A percentile compares a stretch with the other conserved stretches of the same genome.
Conservation (phyloP, 2,113 vertebrate species). For the Sula dactylatra region DNA sequence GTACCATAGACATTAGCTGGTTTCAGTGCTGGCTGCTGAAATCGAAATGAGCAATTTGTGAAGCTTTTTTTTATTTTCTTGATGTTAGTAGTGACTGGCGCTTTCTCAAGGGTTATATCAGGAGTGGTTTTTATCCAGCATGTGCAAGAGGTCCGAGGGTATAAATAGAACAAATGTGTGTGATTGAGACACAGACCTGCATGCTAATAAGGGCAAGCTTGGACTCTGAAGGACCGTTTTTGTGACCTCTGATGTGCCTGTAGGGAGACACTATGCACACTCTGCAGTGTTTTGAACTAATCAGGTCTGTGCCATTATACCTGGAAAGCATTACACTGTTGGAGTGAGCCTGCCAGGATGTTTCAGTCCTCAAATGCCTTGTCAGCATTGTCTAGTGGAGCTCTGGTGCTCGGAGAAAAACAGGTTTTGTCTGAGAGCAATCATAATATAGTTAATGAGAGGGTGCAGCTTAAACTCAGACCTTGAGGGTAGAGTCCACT, state of each 20-base stretch:
- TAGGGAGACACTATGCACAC: background rate
- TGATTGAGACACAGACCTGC: background rate
- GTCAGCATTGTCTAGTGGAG: background rate
- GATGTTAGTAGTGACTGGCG: background rate
- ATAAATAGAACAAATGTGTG: background rate
- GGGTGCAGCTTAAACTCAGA: constrained; percentile 55
- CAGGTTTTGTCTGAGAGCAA: constrained; percentile 18
- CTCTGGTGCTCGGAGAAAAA: constrained; percentile 20
- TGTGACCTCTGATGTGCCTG: background rate
- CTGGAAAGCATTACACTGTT: background rate
- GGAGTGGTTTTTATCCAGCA: background rate
- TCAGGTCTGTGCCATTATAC: background rate
- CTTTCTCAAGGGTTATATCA: background rate
- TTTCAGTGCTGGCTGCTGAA: background rate
- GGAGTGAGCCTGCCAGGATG: background rate
- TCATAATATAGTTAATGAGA: constrained; percentile 18
- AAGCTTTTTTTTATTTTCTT: background rate
- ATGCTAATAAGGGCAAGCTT: background rate
- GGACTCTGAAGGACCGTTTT: background rate
- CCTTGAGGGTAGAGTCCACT: constrained; percentile 50
- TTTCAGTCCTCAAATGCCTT: background rate
- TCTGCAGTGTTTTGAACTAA: background rate
- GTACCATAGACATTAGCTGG: background rate
- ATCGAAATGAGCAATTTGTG: background rate
- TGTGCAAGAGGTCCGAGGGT: background rate